Conservation (phyloP, 2,797 vertebrate genomes). For the Cirrhinus mrigala region DNA sequence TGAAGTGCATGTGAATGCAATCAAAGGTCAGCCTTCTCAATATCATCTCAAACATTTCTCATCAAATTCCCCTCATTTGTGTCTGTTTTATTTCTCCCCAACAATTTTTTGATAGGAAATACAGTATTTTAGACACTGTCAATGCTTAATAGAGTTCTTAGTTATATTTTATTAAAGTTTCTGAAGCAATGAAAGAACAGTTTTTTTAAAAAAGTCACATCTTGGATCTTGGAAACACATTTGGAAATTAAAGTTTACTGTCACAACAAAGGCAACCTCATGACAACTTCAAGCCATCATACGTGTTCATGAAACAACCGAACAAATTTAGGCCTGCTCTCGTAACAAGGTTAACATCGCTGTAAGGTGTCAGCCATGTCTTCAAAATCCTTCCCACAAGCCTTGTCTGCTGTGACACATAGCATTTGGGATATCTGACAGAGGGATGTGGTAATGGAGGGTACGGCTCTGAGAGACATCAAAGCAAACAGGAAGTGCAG, state of each 20-base stretch:
- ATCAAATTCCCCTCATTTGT: not conserved
- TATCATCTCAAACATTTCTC: not conserved
- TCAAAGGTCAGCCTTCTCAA: not conserved
- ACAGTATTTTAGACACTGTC: not conserved
- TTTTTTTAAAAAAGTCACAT: not conserved
- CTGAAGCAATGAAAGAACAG: not conserved
- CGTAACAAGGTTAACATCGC: not conserved
- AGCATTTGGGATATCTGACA: not conserved
- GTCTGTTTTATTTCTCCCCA: not conserved
- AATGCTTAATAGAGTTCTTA: not conserved
- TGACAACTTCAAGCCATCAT: slow-evolving; percentile 7
- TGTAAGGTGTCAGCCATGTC: slow-evolving; percentile 11
- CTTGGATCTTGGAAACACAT: not conserved
- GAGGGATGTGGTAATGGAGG: slow-evolving; percentile 37
- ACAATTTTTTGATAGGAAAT: not conserved
- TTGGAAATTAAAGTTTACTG: slow-evolving; percentile 48
- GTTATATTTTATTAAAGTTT: not conserved
- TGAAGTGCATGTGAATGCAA: not conserved
- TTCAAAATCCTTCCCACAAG: slow-evolving; percentile 28
- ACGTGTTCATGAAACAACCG: not conserved
- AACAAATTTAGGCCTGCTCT: not conserved
- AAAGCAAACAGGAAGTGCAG: slow-evolving; percentile 43
- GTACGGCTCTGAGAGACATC: slow-evolving; percentile 30
- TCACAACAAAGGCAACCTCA: slow-evolving; percentile 31
- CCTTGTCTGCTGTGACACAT: not conserved